Conservation (phyloP, 2,888 invertebrate genomes). For the Caenorhabditis imperialis region DNA sequence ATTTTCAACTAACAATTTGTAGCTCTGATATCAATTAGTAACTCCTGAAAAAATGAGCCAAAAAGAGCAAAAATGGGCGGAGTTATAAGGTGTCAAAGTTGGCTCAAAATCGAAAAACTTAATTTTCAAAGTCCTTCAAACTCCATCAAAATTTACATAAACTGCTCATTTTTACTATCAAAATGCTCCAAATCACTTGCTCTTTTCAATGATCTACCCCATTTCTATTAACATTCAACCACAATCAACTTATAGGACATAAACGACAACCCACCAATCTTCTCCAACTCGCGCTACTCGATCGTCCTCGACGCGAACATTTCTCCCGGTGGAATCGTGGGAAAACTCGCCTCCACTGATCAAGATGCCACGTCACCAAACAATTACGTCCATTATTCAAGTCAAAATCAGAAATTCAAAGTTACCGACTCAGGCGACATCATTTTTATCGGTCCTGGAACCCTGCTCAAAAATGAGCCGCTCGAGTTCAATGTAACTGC, state of each 20-base stretch:
- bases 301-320: conserved; percentile 61
- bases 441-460: conserved; percentile 50
- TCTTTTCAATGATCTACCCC: too few relatives aligned
- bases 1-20: too few relatives aligned
- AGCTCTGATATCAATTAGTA: too few relatives aligned
- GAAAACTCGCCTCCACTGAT: conserved; percentile 55
- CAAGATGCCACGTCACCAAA: conserved; percentile 62
- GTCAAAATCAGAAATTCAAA: conserved; percentile 48
- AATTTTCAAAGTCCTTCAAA: too few relatives aligned
- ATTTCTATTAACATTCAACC: too few relatives aligned
- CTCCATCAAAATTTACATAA: too few relatives aligned
- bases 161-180: too few relatives aligned
- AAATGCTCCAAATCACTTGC: too few relatives aligned
- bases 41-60: too few relatives aligned
- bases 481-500: conserved; percentile 59
- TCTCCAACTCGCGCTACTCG: conserved; percentile 58
- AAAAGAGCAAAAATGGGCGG: too few relatives aligned
- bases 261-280: conserved; percentile 61
- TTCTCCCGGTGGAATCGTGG: conserved; percentile 56
- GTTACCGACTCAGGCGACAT: conserved; percentile 59
- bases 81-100: too few relatives aligned
- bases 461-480: conserved; percentile 39
- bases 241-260: conserved; percentile 57
- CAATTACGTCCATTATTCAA: conserved; percentile 52
- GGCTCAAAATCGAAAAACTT: too few relatives aligned